Evolutionary conservation across 2,888 invertebrate species (phyloP).

Genomic region (Morpho deidamia): DNA sequence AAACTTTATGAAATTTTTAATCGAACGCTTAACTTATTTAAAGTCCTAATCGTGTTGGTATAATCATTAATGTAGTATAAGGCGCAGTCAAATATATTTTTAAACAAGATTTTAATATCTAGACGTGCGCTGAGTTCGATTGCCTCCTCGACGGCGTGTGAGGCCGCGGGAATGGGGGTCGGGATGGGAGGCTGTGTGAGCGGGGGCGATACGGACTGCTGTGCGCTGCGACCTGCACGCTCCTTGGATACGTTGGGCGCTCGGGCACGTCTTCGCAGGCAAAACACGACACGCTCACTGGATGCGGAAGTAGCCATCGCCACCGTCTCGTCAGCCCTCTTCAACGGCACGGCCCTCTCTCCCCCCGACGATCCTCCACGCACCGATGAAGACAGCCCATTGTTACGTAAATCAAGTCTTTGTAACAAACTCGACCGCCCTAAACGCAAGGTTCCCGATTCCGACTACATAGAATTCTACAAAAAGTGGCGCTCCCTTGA

Average conservation of each 20-base stretch:
- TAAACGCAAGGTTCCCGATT: slow-evolving; percentile 58
- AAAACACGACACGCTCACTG: slow-evolving; percentile 54
- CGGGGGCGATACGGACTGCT: slow-evolving; percentile 23
- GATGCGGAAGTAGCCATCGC: slow-evolving; percentile 50
- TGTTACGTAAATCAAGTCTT: slow-evolving; percentile 64
- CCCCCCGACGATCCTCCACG: slow-evolving; percentile 51
- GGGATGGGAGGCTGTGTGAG: slow-evolving; percentile 14
- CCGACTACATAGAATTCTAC: slow-evolving; percentile 70
- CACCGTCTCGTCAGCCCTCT: slow-evolving; percentile 58
- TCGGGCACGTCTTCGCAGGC: slow-evolving; percentile 43
- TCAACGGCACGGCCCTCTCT: slow-evolving; percentile 65
- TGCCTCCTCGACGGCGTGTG: slow-evolving; percentile 80
- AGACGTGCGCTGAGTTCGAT: slow-evolving; percentile 82
- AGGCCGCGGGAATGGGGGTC: slow-evolving; percentile 30
- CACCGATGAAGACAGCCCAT: slow-evolving; percentile 63
- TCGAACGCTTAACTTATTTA: no score
- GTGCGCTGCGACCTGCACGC: slow-evolving; percentile 41
- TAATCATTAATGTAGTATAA: no score
- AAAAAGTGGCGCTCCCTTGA: slow-evolving; percentile 91
- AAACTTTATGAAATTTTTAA: no score
- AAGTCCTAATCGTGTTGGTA: no score
- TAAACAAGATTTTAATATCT: slow-evolving; percentile 6
- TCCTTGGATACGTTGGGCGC: slow-evolving; percentile 37
- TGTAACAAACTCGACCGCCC: slow-evolving; percentile 56
- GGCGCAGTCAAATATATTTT: no score